A percentile compares a stretch with the other conserved stretches of the same genome.
These are phyloP conservation scores for Boloria euphrosyne DNA, from an alignment of 2,888 invertebrate genomes.

Conservation along the genomic window DNA sequence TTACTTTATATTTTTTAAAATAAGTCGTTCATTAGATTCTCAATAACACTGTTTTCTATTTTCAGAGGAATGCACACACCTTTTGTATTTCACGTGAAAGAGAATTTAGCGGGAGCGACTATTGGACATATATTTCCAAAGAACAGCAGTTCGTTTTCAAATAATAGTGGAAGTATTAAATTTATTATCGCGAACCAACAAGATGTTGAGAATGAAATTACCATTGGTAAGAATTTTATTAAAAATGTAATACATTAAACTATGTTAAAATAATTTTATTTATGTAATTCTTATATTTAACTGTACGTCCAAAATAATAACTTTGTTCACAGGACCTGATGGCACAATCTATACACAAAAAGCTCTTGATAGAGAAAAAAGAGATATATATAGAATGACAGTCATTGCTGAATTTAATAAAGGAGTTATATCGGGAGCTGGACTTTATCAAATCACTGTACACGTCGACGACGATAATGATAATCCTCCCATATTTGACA, in stretches of 20 bases:
- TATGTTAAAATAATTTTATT: too few relatives aligned
- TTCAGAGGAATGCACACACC: slow-evolving; percentile 86
- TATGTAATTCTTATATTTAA: too few relatives aligned
- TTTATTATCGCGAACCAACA: slow-evolving; percentile 92
- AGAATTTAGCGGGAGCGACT: slow-evolving; percentile 87
- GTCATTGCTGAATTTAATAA: slow-evolving; percentile 90
- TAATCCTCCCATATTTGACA: slow-evolving; percentile 91
- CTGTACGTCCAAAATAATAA: too few relatives aligned
- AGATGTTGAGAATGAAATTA: slow-evolving; percentile 90
- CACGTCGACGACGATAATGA: slow-evolving; percentile 94
- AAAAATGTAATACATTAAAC: not conserved
- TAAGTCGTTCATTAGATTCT: slow-evolving; percentile 35
- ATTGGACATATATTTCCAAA: slow-evolving; percentile 87
- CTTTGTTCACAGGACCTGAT: slow-evolving; percentile 76
- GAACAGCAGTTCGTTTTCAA: slow-evolving; percentile 65
- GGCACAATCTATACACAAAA: slow-evolving; percentile 90
- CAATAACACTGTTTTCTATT: slow-evolving; percentile 46
- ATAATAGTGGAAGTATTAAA: slow-evolving; percentile 78
- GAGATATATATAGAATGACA: slow-evolving; percentile 88
- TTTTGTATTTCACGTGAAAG: slow-evolving; percentile 88
- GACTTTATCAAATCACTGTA: slow-evolving; percentile 90
- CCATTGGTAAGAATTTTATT: slow-evolving; percentile 80
- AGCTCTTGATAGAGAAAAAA: slow-evolving; percentile 89
- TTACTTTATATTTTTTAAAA: slow-evolving; percentile 34
- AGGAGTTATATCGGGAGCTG: slow-evolving; percentile 86